A percentile compares a stretch with the other conserved stretches of the same genome.
phyloP scores from a whole-genome alignment of 2,113 vertebrate genomes.

The Phylloscopus trochilus region DNA sequence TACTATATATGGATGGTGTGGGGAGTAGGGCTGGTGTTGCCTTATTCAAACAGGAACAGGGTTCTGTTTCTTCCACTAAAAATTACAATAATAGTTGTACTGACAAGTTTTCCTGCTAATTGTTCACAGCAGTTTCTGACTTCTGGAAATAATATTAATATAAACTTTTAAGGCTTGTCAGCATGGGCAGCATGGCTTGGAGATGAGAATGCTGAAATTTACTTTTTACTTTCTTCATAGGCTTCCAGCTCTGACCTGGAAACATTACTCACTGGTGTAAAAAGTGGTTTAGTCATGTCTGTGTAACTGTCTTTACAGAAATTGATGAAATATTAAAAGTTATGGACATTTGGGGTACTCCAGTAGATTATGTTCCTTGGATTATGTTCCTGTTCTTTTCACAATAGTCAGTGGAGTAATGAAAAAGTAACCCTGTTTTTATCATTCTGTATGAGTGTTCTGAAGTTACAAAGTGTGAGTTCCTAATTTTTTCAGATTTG shows the following conservation, averaged over 20 bases:
- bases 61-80: background rate
- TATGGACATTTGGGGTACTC: background rate
- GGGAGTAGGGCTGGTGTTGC: background rate
- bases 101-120: background rate
- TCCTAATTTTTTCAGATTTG: background rate
- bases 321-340: background rate
- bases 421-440: background rate
- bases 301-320: background rate
- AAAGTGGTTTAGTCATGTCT: background rate
- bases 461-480: background rate
- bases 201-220: background rate
- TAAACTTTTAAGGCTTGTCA: background rate
- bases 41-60: background rate
- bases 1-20: constrained; percentile 37
- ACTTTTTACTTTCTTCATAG: background rate
- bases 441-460: background rate
- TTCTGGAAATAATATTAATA: background rate
- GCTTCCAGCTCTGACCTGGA: background rate
- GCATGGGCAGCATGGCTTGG: background rate
- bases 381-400: background rate
- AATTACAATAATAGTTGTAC: background rate
- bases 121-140: background rate
- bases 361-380: background rate
- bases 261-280: background rate
- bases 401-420: background rate